Conservation (phyloP, 2,888 invertebrate species). For the Pheosia gnoma region DNA sequence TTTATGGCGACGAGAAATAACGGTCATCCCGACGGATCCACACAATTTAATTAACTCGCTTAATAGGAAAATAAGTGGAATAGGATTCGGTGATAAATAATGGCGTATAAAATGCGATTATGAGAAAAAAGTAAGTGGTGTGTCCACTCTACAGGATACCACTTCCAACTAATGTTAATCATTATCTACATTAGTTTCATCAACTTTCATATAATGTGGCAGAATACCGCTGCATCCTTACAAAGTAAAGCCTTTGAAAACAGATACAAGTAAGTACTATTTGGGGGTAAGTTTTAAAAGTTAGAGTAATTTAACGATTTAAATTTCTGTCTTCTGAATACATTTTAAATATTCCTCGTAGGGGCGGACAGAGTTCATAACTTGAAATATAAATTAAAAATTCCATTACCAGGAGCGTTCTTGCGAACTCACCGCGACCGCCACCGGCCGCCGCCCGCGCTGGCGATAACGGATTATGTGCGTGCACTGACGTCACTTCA, state of each 20-base stretch:
- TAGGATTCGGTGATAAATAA: not conserved
- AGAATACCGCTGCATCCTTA: not conserved
- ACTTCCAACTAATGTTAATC: no score
- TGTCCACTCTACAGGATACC: no score
- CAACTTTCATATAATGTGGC: no score
- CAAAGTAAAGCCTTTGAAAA: not conserved
- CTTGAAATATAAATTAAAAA: conserved; percentile 2
- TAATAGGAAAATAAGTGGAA: not conserved
- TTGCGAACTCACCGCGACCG: not conserved
- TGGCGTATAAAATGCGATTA: not conserved
- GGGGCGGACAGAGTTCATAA: not conserved
- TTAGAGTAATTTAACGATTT: no score
- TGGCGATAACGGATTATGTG: conserved; percentile 1
- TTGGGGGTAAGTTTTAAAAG: no score
- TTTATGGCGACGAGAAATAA: not conserved
- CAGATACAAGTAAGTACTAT: no score
- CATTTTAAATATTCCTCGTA: not conserved
- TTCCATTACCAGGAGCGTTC: not conserved
- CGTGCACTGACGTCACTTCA: not conserved
- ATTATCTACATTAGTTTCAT: no score
- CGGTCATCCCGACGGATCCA: not conserved
- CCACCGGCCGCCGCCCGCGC: not conserved
- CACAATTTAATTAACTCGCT: not conserved
- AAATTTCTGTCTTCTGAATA: not conserved
- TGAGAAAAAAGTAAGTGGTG: not conserved